Evolutionary conservation across 2,888 invertebrate genomes (phyloP), one percentile per base, ranked within the genome.

Genomic region (Apamea crenata): DNA sequence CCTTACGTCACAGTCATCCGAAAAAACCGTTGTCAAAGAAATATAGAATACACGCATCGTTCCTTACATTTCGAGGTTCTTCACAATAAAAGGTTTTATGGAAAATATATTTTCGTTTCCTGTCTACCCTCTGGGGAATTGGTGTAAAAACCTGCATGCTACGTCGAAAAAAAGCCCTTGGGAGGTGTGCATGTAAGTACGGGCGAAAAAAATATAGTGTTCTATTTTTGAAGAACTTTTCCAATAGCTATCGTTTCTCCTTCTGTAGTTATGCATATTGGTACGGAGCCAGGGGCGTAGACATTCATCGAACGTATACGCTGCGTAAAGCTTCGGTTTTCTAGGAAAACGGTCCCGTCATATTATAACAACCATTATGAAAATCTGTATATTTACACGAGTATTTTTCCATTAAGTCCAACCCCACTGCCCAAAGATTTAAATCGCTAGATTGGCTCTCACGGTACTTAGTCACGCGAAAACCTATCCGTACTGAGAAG

Each of bases 21-120:
- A 79, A 81, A 74, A 78, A 80, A 76, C 40, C 29, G 1, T 69
- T 29, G 10, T 7, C 29, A 79, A 70, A 63, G 68, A 83, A 87
- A 87, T 88, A 71, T 78, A 63, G 53, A 68, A 82, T 68, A 77
- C 79, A 79, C 77, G 25, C 59, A 82, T 67, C 75, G 66, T 80
- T 79, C 61, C 61, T 89, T 79, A 83, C 86, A 82, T 85, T 84
- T 78, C 68, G 81, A 84, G 75, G 71, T 79, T 83, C 81, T 89
- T 86, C 53, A 77, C 83, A 80, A 78, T 84, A 85, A 76, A 79
- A 74, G 71, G 67, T 72, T 77, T 81, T 78, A 74, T 14, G 8
- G 82, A 74, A 86, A 76, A 83, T 73, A 59, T 81, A 82, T 87
- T 80, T 79, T 77, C 75, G 65, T 75, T 77, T 80, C 77, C 70